Conservation (phyloP, 1,140 invertebrate genomes). For the Drosophila mauritiana region DNA sequence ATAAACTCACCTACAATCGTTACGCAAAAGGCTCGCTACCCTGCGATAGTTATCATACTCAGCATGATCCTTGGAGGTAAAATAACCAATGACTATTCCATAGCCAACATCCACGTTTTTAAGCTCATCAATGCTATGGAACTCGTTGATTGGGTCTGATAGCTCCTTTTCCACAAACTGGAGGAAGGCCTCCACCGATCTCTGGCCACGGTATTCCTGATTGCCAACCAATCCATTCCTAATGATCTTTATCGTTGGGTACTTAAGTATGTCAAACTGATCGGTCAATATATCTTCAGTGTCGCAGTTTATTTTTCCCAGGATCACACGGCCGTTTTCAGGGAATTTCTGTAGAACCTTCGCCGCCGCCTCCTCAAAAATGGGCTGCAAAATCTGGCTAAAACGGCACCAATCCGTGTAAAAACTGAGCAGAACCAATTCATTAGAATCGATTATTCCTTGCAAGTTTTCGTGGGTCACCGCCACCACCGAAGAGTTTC, state of each 20-base stretch:
- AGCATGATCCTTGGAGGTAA: constrained; percentile 90
- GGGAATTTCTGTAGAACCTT: constrained; percentile 89
- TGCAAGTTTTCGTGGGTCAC: constrained; percentile 12
- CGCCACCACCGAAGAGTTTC: background rate
- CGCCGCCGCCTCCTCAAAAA: constrained; percentile 93
- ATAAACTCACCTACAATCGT: constrained; percentile 89
- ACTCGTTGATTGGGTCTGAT: constrained; percentile 94
- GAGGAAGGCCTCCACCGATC: constrained; percentile 90
- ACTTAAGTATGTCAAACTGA: constrained; percentile 97
- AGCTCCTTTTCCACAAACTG: constrained; percentile 95
- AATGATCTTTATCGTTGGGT: constrained; percentile 98
- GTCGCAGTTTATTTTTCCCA: constrained; percentile 98
- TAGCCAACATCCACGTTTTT: constrained; percentile 92
- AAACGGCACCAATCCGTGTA: constrained; percentile 38
- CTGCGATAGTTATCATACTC: constrained; percentile 91
- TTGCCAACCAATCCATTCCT: constrained; percentile 95
- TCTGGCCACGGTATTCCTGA: constrained; percentile 94
- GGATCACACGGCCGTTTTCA: constrained; percentile 91
- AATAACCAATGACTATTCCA: constrained; percentile 96
- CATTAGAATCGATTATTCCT: constrained; percentile 11
- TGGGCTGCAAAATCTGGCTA: constrained; percentile 37
- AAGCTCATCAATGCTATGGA: constrained; percentile 90
- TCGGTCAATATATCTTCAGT: constrained; percentile 91
- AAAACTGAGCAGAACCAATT: constrained; percentile 56
- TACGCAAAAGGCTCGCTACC: constrained; percentile 93